A percentile compares a stretch with the other conserved stretches of the same genome.
Evolutionary conservation across 2,888 invertebrate species (phyloP).

Genomic region (Brachynemurus nebulosus): DNA sequence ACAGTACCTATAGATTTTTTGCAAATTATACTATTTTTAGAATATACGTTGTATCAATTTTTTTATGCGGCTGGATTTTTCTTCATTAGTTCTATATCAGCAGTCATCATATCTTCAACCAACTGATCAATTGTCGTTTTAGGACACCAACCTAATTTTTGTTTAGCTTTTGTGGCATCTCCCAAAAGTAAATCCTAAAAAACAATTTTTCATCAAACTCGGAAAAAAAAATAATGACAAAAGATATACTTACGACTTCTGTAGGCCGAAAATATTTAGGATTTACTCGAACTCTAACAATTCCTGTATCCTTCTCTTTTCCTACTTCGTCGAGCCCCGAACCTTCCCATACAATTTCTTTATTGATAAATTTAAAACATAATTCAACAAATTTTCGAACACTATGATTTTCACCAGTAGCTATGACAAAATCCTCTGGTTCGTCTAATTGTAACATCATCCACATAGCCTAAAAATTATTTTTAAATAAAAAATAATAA

Average conservation of each 20-base stretch:
- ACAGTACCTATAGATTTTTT: no score
- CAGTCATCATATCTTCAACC: slow-evolving; percentile 88
- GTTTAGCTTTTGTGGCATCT: slow-evolving; percentile 84
- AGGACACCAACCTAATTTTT: slow-evolving; percentile 77
- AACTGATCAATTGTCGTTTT: slow-evolving; percentile 68
- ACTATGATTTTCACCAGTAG: slow-evolving; percentile 88
- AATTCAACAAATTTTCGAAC: slow-evolving; percentile 93
- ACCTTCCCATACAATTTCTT: slow-evolving; percentile 79
- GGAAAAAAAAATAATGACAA: not conserved
- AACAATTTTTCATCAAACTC: slow-evolving; percentile 7
- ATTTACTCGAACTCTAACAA: slow-evolving; percentile 76
- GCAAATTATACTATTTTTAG: no score
- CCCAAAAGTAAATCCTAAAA: slow-evolving; percentile 74
- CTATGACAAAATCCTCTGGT: slow-evolving; percentile 94
- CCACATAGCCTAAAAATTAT: slow-evolving; percentile 82
- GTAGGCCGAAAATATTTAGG: slow-evolving; percentile 93
- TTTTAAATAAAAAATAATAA: no score
- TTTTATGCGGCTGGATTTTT: slow-evolving; percentile 73
- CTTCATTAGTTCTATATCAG: slow-evolving; percentile 84
- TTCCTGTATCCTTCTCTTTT: slow-evolving; percentile 49
- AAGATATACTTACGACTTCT: slow-evolving; percentile 68
- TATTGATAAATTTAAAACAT: slow-evolving; percentile 72
- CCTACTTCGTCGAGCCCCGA: slow-evolving; percentile 71
- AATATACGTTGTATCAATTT: not conserved
- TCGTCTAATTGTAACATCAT: slow-evolving; percentile 87